Conservation (phyloP, 2,113 vertebrate species). For the Carlito syrichta region DNA sequence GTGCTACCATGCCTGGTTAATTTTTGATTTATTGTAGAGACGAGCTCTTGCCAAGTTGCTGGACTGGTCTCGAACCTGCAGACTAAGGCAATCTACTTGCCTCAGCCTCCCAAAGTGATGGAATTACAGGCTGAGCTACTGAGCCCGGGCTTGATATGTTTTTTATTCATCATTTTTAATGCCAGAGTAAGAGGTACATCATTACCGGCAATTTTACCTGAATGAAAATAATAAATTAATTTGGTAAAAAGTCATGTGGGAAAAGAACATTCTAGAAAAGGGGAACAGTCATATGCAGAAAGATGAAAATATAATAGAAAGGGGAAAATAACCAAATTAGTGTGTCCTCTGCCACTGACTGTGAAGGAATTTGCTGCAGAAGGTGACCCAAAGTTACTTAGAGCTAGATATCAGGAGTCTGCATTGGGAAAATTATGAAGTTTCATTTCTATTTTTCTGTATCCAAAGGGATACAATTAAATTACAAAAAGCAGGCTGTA, state of each 20-base stretch:
- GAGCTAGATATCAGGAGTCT: background rate
- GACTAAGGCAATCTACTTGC: no score
- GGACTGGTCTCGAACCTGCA: no score
- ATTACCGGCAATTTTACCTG: background rate
- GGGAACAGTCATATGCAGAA: background rate
- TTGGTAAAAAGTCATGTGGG: background rate
- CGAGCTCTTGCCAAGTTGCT: no score
- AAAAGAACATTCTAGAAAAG: background rate
- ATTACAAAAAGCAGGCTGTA: accelerated
- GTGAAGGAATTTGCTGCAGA: background rate
- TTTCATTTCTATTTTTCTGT: background rate
- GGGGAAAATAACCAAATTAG: background rate
- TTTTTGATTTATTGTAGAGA: no score
- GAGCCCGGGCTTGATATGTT: no score
- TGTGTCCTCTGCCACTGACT: background rate
- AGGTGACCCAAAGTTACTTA: background rate
- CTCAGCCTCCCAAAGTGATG: no score
- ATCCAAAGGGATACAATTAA: background rate
- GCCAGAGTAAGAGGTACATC: background rate
- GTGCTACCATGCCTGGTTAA: no score
- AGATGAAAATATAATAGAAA: background rate
- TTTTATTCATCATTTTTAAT: background rate
- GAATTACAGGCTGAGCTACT: no score
- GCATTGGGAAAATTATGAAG: background rate
- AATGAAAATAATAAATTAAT: background rate